Conservation (phyloP, 1,140 invertebrate genomes). For the Hycleus phaleratus region DNA sequence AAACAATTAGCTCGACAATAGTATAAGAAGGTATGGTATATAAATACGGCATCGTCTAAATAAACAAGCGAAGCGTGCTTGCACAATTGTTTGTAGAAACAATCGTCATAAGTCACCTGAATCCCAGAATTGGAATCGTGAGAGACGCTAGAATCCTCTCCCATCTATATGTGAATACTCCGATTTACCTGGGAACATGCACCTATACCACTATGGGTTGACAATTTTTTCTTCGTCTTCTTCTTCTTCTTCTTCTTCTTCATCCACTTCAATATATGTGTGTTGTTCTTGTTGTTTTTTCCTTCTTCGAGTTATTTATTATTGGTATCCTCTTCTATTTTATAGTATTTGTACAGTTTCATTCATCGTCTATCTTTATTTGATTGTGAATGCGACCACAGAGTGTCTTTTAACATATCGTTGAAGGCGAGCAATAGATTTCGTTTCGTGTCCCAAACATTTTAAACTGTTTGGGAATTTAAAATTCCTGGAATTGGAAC, state of each 20-base stretch:
- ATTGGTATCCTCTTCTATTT: too few species aligned
- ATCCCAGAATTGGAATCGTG: slow-evolving; percentile 28
- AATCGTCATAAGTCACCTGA: slow-evolving; percentile 35
- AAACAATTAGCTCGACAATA: slow-evolving; percentile 31
- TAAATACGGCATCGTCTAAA: slow-evolving; percentile 26
- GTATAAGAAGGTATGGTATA: slow-evolving; percentile 23
- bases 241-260: neutral
- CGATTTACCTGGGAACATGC: slow-evolving; percentile 7
- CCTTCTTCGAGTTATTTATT: too few species aligned
- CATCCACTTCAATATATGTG: neutral
- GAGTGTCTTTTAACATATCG: slow-evolving; percentile 31
- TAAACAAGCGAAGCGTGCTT: slow-evolving; percentile 28
- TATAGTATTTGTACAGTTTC: too few species aligned
- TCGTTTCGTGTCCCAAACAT: slow-evolving; percentile 38
- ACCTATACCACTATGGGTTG: too few species aligned
- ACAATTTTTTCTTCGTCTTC: neutral
- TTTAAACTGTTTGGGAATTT: slow-evolving; percentile 39
- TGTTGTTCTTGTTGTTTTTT: too few species aligned
- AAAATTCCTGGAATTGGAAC: slow-evolving; percentile 38
- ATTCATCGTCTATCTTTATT: too few species aligned
- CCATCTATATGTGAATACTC: slow-evolving; percentile 3
- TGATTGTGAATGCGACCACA: too few species aligned
- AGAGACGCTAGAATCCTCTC: slow-evolving; percentile 6
- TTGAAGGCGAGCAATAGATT: slow-evolving; percentile 35
- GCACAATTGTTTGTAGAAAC: slow-evolving; percentile 33